Conservation (phyloP, 2,797 vertebrate genomes). For the Notolabrus celidotus region DNA sequence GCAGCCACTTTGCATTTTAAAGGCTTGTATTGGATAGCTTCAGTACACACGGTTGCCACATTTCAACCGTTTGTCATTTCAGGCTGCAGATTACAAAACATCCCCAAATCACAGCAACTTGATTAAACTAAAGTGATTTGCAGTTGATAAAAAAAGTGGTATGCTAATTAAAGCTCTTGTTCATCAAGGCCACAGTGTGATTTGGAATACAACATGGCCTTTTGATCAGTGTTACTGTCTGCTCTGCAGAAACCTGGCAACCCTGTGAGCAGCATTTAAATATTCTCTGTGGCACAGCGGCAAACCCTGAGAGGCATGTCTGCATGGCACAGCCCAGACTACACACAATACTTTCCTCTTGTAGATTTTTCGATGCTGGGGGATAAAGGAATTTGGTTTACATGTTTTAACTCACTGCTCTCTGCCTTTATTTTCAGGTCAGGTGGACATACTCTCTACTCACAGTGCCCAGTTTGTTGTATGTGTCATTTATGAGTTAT, state of each 20-base stretch:
- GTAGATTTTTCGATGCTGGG: constrained; percentile 11
- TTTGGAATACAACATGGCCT: constrained; percentile 1
- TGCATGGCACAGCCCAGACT: not conserved
- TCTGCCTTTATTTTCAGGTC: constrained; percentile 18
- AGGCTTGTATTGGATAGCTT: not conserved
- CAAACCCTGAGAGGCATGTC: not conserved
- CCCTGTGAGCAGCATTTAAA: not conserved
- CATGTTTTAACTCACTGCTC: constrained; percentile 12
- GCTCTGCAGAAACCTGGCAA: constrained; percentile 15
- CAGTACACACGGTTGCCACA: not conserved
- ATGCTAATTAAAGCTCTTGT: constrained; percentile 10
- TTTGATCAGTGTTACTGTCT: constrained; percentile 11
- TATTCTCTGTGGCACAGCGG: not conserved
- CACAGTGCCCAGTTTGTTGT: not conserved
- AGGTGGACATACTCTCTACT: constrained; percentile 12
- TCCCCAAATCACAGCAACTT: not conserved
- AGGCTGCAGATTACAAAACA: not conserved
- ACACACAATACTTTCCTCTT: not conserved
- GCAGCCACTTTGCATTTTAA: constrained; percentile 30
- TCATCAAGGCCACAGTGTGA: not conserved
- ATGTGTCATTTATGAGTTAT: constrained; percentile 39
- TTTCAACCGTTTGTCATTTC: constrained; percentile 4
- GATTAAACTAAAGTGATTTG: constrained; percentile 9
- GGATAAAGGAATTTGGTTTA: not conserved
- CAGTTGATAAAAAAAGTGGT: not conserved